These are phyloP conservation scores for Amblyjoppa proteus DNA, from an alignment of 2,888 invertebrate genomes.

Conservation along the genomic window DNA sequence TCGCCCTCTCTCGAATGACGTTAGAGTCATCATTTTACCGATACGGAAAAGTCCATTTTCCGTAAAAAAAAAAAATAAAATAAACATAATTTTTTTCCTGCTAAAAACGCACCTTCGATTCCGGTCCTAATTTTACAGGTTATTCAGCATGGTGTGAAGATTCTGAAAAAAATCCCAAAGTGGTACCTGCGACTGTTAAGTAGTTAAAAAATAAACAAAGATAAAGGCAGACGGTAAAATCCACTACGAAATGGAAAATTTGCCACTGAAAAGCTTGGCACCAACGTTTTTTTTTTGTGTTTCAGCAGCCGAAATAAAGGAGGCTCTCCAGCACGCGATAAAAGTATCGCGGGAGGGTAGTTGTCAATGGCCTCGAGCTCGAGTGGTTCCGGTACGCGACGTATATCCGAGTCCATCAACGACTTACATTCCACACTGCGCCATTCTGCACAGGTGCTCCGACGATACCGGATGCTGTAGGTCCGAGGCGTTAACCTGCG, in stretches of 20 bases:
- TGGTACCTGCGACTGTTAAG: too few species aligned
- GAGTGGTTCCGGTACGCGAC: conserved; percentile 91
- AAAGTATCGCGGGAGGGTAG: conserved; percentile 86
- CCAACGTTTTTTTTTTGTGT: conserved; percentile 58
- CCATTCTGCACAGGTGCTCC: conserved; percentile 93
- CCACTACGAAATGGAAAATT: not conserved
- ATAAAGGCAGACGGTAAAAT: not conserved
- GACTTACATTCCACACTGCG: conserved; percentile 94
- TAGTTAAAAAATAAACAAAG: too few species aligned
- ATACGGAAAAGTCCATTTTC: too few species aligned
- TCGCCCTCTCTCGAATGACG: too few species aligned
- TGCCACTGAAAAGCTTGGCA: not conserved
- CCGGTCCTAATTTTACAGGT: too few species aligned
- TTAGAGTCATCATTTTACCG: too few species aligned
- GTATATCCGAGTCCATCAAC: conserved; percentile 90
- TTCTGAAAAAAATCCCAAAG: too few species aligned
- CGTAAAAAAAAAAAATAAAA: too few species aligned
- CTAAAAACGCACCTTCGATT: too few species aligned
- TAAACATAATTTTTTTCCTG: too few species aligned
- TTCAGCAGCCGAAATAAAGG: conserved; percentile 80
- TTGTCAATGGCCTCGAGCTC: conserved; percentile 90
- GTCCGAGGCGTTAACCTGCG: conserved; percentile 90
- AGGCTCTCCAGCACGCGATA: conserved; percentile 83
- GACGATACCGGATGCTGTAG: conserved; percentile 95
- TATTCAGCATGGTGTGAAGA: too few species aligned